phyloP scores from a whole-genome alignment of 2,113 vertebrate genomes.

The Lipophrys pholis region DNA sequence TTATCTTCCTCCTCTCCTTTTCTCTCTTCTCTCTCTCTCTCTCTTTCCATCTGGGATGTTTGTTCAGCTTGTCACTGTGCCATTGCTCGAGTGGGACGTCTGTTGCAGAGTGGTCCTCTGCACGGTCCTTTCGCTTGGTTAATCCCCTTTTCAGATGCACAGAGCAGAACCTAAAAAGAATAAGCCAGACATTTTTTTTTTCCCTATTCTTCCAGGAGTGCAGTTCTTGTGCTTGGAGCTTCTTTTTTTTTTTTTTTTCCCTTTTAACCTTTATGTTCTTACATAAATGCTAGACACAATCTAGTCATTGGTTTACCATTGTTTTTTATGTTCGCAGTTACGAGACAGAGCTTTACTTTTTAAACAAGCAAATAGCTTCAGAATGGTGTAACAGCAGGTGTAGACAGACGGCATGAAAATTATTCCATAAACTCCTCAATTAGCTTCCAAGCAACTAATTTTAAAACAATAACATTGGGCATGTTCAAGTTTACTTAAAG shows the following conservation, averaged over 20 bases:
- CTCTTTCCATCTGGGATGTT: conserved; percentile 71
- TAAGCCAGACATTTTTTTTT: conserved; percentile 19
- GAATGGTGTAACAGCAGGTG: too few relatives aligned
- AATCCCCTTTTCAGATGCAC: conserved; percentile 62
- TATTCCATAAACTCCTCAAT: too few relatives aligned
- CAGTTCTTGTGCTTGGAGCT: not conserved
- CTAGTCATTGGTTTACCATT: not conserved
- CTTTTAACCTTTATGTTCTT: conserved; percentile 9
- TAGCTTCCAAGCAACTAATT: too few relatives aligned
- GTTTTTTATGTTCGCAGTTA: not conserved
- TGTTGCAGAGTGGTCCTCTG: conserved; percentile 55
- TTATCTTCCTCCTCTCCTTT: conserved; percentile 34
- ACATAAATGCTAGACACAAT: not conserved
- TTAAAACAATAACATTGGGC: too few relatives aligned
- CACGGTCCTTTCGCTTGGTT: conserved; percentile 47
- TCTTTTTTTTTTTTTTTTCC: too few relatives aligned
- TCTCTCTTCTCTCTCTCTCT: conserved; percentile 47
- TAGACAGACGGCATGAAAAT: too few relatives aligned
- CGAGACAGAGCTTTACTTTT: too few relatives aligned
- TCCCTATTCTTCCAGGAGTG: not conserved
- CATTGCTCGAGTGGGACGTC: conserved; percentile 54
- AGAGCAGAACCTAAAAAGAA: conserved; percentile 42
- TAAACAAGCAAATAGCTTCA: too few relatives aligned
- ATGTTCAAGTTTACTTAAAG: too few relatives aligned
- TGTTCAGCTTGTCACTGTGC: conserved; percentile 74